Conservation (phyloP, 2,888 invertebrate species). For the Hydraecia micacea region DNA sequence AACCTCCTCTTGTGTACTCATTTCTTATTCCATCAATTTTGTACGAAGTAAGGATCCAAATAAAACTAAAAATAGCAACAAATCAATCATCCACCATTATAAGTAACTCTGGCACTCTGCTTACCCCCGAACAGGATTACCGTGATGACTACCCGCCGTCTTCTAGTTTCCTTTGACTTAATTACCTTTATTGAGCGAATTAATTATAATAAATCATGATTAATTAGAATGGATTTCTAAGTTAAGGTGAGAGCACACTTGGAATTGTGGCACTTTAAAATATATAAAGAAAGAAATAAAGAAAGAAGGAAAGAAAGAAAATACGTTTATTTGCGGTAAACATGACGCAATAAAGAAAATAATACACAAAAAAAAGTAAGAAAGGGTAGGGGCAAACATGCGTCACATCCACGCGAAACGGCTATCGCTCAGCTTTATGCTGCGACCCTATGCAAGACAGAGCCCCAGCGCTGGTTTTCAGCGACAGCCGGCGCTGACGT, state of each 20-base stretch:
- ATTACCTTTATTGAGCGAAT: conserved; percentile 70
- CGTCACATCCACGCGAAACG: no score
- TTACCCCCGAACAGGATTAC: conserved; percentile 36
- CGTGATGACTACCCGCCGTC: conserved; percentile 38
- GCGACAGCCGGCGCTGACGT: no score
- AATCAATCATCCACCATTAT: conserved; percentile 26
- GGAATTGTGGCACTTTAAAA: not conserved
- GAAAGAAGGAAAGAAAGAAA: no score
- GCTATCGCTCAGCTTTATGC: no score
- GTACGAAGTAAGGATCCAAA: not conserved
- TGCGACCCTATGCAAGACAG: no score
- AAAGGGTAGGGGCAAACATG: no score
- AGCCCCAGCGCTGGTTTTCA: no score
- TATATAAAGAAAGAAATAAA: no score
- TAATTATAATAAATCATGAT: conserved; percentile 76
- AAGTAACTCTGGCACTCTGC: conserved; percentile 15
- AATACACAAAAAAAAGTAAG: no score
- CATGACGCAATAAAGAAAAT: no score
- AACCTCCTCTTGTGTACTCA: no score
- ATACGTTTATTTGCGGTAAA: no score
- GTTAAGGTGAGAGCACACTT: conserved; percentile 52
- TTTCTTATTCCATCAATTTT: not conserved
- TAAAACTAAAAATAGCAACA: conserved; percentile 6
- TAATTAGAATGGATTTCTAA: conserved; percentile 67
- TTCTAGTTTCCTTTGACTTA: conserved; percentile 59